Evolutionary conservation across 2,888 invertebrate genomes (phyloP).

Genomic region (Parnassius smintheus): DNA sequence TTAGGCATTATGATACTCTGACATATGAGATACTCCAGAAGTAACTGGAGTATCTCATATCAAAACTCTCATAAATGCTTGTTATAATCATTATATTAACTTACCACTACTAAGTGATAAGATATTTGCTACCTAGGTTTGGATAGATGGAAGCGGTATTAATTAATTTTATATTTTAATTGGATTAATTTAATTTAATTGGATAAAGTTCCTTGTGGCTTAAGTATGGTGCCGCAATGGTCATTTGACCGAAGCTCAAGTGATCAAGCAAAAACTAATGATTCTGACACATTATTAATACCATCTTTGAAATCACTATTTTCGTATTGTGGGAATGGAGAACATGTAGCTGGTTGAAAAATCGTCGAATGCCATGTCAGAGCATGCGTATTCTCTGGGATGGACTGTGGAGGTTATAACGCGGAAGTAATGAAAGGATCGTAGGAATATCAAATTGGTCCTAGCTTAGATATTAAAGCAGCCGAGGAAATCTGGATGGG

Average conservation of each 20-base stretch:
- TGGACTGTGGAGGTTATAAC: slow-evolving; percentile 95
- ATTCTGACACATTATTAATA: slow-evolving; percentile 93
- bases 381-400: slow-evolving; percentile 94
- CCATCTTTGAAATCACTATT: slow-evolving; percentile 93
- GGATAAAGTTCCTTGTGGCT: slow-evolving; percentile 78
- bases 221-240: slow-evolving; percentile 86
- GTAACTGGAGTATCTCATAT: slow-evolving; percentile 42
- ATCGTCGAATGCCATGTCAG: slow-evolving; percentile 93
- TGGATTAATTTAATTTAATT: slow-evolving; percentile 41
- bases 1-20: slow-evolving; percentile 43
- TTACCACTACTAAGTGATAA: slow-evolving; percentile 80
- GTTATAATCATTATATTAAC: slow-evolving; percentile 53
- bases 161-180: slow-evolving; percentile 48
- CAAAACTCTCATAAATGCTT: slow-evolving; percentile 44
- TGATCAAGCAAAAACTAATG: slow-evolving; percentile 89
- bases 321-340: slow-evolving; percentile 96
- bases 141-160: slow-evolving; percentile 91
- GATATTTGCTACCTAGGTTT: slow-evolving; percentile 86
- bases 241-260: slow-evolving; percentile 97
- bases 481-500: slow-evolving; percentile 94
- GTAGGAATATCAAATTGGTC: slow-evolving; percentile 96
- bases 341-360: slow-evolving; percentile 95
- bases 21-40: too few relatives aligned
- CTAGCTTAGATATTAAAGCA: slow-evolving; percentile 90
- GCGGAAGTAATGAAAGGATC: slow-evolving; percentile 99